Evolutionary conservation across 2,888 invertebrate species (phyloP).

Genomic region (Sphecodes monilicornis): DNA sequence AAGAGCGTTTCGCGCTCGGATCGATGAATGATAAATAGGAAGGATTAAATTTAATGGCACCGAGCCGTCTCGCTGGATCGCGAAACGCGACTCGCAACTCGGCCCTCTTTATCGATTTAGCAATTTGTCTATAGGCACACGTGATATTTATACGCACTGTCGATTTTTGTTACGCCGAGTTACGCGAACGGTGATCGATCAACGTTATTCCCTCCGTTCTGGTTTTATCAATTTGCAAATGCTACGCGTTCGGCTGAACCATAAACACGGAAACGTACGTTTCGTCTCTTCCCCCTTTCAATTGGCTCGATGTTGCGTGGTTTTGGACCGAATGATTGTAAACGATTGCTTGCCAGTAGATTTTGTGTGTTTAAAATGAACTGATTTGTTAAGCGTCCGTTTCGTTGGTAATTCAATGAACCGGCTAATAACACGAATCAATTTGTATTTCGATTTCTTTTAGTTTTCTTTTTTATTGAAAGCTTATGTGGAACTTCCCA

Average conservation of each 20-base stretch:
- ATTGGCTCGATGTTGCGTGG: neutral
- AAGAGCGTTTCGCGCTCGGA: conserved; percentile 16
- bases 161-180: neutral
- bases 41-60: conserved; percentile 8
- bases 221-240: conserved; percentile 5
- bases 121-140: conserved; percentile 1
- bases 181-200: conserved; percentile 5
- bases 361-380: neutral
- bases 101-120: neutral
- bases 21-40: conserved; percentile 43
- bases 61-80: neutral
- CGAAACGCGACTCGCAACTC: neutral
- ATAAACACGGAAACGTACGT: neutral
- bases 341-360: neutral
- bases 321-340: neutral
- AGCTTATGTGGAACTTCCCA: too few species aligned
- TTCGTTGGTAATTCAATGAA: neutral
- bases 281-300: neutral
- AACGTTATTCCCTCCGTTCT: neutral
- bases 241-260: neutral
- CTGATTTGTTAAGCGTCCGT: neutral
- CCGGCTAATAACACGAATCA: neutral
- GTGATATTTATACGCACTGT: neutral
- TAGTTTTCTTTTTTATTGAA: too few species aligned
- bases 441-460: neutral